Evolutionary conservation across 2,888 invertebrate genomes (phyloP).

Genomic region (Adelphocoris suturalis): DNA sequence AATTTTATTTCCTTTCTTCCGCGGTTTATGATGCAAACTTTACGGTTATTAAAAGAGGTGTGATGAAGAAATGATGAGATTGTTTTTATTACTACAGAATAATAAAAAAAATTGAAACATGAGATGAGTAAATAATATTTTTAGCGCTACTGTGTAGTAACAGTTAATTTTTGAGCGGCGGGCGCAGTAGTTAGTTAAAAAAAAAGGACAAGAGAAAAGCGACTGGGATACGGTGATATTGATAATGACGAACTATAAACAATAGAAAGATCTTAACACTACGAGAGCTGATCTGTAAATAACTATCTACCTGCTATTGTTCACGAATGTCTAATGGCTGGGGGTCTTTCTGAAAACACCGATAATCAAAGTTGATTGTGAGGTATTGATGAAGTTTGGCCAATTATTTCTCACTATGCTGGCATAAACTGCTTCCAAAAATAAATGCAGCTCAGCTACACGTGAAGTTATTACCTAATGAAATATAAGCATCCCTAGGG

Average conservation of each 20-base stretch:
- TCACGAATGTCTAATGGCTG: no score
- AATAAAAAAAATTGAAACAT: neutral
- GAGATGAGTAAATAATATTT: conserved; percentile 10
- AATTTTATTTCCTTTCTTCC: neutral
- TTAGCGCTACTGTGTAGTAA: neutral
- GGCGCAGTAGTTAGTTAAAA: neutral
- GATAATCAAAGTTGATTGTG: no score
- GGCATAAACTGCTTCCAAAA: no score
- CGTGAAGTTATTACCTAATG: no score
- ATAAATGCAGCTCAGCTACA: no score
- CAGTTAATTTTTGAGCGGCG: neutral
- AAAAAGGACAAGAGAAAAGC: neutral
- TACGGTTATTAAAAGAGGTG: conserved; percentile 16
- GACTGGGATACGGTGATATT: neutral
- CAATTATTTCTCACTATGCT: no score
- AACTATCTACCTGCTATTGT: no score
- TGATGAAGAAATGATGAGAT: neutral
- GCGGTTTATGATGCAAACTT: conserved; percentile 1
- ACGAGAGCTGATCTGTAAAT: no score
- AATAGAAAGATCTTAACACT: neutral
- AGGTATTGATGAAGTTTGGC: no score
- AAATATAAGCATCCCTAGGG: no score
- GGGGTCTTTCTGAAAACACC: no score
- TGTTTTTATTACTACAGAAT: neutral
- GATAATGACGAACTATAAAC: neutral